A percentile compares a stretch with the other conserved stretches of the same genome.
phyloP scores from a whole-genome alignment of 1,140 invertebrate species.

The Proales similis region DNA sequence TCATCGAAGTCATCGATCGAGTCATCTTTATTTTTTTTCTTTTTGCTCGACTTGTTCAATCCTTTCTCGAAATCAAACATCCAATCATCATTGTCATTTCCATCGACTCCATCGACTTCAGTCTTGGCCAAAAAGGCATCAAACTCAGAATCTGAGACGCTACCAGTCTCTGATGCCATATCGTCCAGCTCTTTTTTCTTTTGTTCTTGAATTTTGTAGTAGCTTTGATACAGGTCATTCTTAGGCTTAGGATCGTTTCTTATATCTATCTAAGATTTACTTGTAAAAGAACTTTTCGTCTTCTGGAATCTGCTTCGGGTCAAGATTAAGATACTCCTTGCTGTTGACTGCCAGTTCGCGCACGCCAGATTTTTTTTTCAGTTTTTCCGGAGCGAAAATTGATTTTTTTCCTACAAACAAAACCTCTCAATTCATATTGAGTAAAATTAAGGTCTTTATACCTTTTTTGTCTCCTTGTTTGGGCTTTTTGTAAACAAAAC shows the following conservation, averaged over 20 bases:
- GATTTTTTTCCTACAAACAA: conserved; percentile 1
- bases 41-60: conserved; percentile 21
- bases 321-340: conserved; percentile 62
- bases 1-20: conserved; percentile 37
- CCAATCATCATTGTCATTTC: conserved; percentile 42
- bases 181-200: conserved; percentile 40
- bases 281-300: conserved; percentile 71
- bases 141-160: conserved; percentile 80
- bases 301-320: conserved; percentile 64
- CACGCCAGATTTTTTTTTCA: conserved; percentile 47
- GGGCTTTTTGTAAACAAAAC: conserved; percentile 92
- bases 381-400: neutral
- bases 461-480: conserved; percentile 60
- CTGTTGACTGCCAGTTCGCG: conserved; percentile 63
- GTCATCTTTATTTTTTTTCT: conserved; percentile 24
- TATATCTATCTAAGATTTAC: conserved; percentile 55
- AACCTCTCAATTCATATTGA: neutral
- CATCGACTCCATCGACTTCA: conserved; percentile 41
- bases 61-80: conserved; percentile 40
- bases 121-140: conserved; percentile 52
- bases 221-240: conserved; percentile 40
- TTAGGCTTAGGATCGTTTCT: neutral
- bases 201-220: conserved; percentile 48
- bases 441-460: too few relatives aligned
- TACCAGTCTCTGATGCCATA: conserved; percentile 52